Evolutionary conservation across 1,140 invertebrate species (phyloP).

Genomic region (Melitaea cinxia): DNA sequence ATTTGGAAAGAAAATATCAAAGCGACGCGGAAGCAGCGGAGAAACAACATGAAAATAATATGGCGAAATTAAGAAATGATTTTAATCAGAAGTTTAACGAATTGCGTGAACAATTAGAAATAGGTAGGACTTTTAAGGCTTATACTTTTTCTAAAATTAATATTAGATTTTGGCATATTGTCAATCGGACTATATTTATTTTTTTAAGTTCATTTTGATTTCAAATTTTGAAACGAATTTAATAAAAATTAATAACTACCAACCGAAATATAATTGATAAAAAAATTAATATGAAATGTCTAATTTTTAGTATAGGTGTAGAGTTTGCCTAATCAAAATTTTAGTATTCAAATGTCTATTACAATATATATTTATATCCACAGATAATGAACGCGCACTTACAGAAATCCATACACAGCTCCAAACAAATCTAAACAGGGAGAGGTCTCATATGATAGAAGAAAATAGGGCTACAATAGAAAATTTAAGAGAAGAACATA

Average conservation of each 20-base stretch:
- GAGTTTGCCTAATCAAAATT: too few relatives aligned
- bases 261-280: too few relatives aligned
- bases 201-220: too few relatives aligned
- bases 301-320: too few relatives aligned
- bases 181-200: too few relatives aligned
- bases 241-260: too few relatives aligned
- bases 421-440: conserved; percentile 52
- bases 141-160: neutral
- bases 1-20: conserved; percentile 55
- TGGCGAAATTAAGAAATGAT: conserved; percentile 65
- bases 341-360: too few relatives aligned
- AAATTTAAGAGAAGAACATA: conserved; percentile 62
- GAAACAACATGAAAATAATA: conserved; percentile 63
- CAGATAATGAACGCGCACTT: conserved; percentile 68
- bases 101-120: conserved; percentile 58
- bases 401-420: conserved; percentile 60
- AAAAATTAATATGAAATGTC: too few relatives aligned
- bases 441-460: conserved; percentile 61
- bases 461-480: conserved; percentile 66
- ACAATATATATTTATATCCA: neutral
- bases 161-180: too few relatives aligned
- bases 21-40: conserved; percentile 54
- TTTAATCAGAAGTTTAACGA: conserved; percentile 53
- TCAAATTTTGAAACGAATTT: too few relatives aligned
- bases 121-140: conserved; percentile 51